These are phyloP conservation scores for Ellobium chinense DNA, from an alignment of 2,888 invertebrate species.

Conservation along the genomic window DNA sequence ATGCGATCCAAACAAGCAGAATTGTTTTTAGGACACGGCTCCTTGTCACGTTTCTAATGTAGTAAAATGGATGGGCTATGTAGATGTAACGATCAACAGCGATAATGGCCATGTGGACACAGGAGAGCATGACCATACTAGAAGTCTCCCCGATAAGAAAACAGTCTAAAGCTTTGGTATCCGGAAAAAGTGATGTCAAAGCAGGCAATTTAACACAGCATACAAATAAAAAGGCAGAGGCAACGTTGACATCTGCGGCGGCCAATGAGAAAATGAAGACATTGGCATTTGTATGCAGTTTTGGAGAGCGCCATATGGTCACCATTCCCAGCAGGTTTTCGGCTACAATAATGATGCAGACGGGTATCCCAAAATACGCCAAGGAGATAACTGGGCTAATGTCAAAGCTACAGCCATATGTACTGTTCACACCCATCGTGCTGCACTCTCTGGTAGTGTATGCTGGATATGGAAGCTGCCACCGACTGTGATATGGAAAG, in stretches of 20 bases:
- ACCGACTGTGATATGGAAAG: too few species aligned
- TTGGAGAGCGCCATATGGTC: background rate
- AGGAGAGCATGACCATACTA: background rate
- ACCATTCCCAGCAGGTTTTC: background rate
- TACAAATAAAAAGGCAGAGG: background rate
- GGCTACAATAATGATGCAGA: background rate
- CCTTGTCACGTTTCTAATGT: background rate
- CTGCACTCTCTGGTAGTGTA: too few species aligned
- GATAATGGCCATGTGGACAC: conserved; percentile 8
- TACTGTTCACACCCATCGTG: too few species aligned
- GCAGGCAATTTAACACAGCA: too few species aligned
- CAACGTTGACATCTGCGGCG: background rate
- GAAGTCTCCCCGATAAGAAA: background rate
- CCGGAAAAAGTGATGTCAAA: too few species aligned
- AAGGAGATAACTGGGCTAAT: background rate
- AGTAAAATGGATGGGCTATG: conserved; percentile 15
- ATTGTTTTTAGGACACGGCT: background rate
- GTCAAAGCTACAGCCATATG: too few species aligned
- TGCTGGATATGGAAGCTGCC: too few species aligned
- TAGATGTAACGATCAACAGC: conserved; percentile 24
- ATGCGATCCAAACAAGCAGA: background rate
- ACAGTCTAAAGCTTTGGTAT: background rate
- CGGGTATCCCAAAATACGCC: background rate
- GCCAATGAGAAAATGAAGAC: background rate
- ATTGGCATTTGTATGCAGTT: background rate